Base-by-base conservation (phyloP, 2,888 invertebrate species). In the Mythimna ferrago region DNA sequence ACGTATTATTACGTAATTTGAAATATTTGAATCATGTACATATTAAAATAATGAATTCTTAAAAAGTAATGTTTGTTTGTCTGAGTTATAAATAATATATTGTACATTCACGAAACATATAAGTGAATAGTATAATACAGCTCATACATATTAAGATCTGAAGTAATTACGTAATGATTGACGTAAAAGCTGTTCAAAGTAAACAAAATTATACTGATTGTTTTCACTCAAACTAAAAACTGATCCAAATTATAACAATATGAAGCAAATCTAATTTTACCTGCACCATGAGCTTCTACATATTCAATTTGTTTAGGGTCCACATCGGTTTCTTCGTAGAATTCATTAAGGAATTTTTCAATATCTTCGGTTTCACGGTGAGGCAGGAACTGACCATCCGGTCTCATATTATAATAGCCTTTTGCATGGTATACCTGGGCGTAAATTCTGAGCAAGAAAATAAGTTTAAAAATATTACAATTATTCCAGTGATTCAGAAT, bases 221-320 rank as follows among this genome's bases (percentile, higher is more conserved):
- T 53, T n/a, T 53, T 53, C 0, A 53, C 10, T 41, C 7, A 38
- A 38, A 38, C 41, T 41, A 2, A n/a, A 53, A 2, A 10, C 26
- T 16, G 6, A 26, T 32, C 6, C 48, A 16, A 48, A 48, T 48
- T 3, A 32, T 35, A 6, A 14, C 11, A n/a, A 6, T 41, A 11
- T 14, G 5, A 38, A 38, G 16, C 19, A 57, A n/a, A 38, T n/a
- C 14, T 5, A 32, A 38, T 26, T 67, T 82, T 87, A 93, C 98
- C 98, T 72, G 98, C 97, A 74, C 97, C 98, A 86, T 98, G 98
- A 44, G 98, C 98, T 93, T 99, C 99, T 11, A 99, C 95, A 89
- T 97, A 99, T 73, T 97, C 97, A 7, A 99, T 96, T 1, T 96
- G 91, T 11, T 92, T 90, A 0, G 98, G 98, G 71, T 97, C 96